phyloP scores from a whole-genome alignment of 2,113 vertebrate genomes.

The Mandrillus leucophaeus region DNA sequence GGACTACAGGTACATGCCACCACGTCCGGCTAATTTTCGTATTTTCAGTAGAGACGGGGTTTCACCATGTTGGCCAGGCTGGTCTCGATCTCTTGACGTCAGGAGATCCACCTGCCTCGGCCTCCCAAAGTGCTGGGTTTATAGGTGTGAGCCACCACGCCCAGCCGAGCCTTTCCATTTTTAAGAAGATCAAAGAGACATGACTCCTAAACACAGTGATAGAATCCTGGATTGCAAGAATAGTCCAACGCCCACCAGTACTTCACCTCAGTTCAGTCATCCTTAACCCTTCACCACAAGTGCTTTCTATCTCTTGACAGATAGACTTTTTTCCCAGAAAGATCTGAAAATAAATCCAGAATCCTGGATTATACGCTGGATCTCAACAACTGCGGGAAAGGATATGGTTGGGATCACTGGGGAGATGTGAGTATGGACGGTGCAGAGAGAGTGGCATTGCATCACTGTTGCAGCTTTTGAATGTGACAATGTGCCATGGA shows the following conservation, averaged over 20 bases:
- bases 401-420: rapidly evolving
- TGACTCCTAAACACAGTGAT: rapidly evolving
- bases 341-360: background rate
- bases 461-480: background rate
- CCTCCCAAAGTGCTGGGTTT: no score
- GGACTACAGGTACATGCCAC: rapidly evolving
- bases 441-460: rapidly evolving
- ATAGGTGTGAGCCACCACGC: no score
- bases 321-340: no score
- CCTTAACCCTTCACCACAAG: no score
- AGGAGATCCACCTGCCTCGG: no score
- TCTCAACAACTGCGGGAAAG: rapidly evolving
- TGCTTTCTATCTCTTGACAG: no score
- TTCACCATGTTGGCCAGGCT: no score
- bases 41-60: no score
- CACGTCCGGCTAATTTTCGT: rapidly evolving
- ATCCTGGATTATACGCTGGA: rapidly evolving
- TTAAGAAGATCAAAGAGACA: rapidly evolving
- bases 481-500: rapidly evolving
- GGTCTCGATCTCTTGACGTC: no score
- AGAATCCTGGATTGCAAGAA: background rate
- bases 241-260: no score
- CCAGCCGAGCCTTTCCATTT: background rate
- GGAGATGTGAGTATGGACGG: rapidly evolving
- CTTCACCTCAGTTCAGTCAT: no score